Base-by-base conservation (phyloP, 2,888 invertebrate genomes). In the Tenthredo notha region DNA sequence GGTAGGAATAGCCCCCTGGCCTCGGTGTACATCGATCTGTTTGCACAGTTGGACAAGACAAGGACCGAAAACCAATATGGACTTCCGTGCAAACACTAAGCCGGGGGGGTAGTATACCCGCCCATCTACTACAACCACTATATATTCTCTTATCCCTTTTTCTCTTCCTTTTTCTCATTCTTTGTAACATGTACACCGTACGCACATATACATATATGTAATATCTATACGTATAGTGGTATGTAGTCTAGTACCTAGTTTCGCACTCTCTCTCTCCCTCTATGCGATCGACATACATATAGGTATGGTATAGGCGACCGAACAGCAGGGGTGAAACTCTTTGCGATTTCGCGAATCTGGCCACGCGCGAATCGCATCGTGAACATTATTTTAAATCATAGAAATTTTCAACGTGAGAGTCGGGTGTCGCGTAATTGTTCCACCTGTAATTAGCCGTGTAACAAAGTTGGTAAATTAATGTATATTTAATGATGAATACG, bases 1-100 rank as follows among this genome's bases (percentile, higher is more conserved):
- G 37, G 33, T 9, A 70, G 70, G 70, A 5, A 37, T 37, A 37
- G 33, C n/a, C 67, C 67, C 15, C 33, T 18, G 72, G 72, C 72
- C 37, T 43, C 37, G 37, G n/a, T 37, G 78, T 80, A 80, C 58
- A 80, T 80, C 78, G 78, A 80, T 80, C 78, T 80, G 78, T 80
- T 80, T 80, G 78, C 29, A 80, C 37, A 80, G 78, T 61, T 40
- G 78, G 78, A 80, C 78, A 80, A 80, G 78, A 80, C 78, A 80
- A 80, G 78, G 78, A 61, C 78, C 78, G 61, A 80, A 61, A 80
- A 80, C 78, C 78, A 80, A 80, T 80, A 80, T 80, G 78, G 78
- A 80, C 78, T 80, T 80, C 78, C 58, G 78, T 33, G 58, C 40
- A 80, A 80, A 80, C 78, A 80, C 21, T 72, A 18, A 77, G 77